phyloP scores from a whole-genome alignment of 2,888 invertebrate genomes.

The Platycnemis pennipes region DNA sequence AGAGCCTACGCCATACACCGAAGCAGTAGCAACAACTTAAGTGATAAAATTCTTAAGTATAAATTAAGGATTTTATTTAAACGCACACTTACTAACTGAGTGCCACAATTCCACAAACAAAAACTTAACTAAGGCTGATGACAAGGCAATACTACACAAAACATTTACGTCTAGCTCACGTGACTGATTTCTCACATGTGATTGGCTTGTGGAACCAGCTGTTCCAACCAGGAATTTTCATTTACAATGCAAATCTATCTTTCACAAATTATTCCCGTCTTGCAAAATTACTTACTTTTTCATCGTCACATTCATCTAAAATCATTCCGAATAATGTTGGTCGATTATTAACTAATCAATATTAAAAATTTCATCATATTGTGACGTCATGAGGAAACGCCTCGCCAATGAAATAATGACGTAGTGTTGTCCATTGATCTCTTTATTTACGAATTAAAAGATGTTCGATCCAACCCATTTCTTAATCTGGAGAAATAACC shows the following conservation, averaged over 20 bases:
- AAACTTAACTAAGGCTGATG: constrained; percentile 71
- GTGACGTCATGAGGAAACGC: constrained; percentile 65
- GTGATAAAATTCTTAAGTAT: neutral
- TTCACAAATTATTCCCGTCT: neutral
- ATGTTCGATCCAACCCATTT: too few species aligned
- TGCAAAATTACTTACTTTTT: neutral
- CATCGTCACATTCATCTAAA: neutral
- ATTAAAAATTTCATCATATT: constrained; percentile 9
- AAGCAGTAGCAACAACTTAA: neutral
- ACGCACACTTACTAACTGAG: neutral
- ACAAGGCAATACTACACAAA: constrained; percentile 73
- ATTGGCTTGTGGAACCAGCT: constrained; percentile 67
- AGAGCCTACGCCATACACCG: neutral
- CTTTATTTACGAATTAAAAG: too few species aligned
- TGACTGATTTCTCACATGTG: constrained; percentile 52
- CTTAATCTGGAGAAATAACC: too few species aligned
- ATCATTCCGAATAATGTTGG: neutral
- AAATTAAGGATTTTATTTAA: neutral
- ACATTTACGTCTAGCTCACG: constrained; percentile 69
- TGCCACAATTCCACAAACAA: constrained; percentile 41
- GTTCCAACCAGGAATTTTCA: constrained; percentile 58
- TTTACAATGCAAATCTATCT: neutral
- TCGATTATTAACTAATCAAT: constrained; percentile 29
- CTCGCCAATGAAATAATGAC: constrained; percentile 40
- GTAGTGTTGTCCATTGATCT: neutral